phyloP scores from a whole-genome alignment of 2,113 vertebrate genomes.

The Hippocampus barbouri region DNA sequence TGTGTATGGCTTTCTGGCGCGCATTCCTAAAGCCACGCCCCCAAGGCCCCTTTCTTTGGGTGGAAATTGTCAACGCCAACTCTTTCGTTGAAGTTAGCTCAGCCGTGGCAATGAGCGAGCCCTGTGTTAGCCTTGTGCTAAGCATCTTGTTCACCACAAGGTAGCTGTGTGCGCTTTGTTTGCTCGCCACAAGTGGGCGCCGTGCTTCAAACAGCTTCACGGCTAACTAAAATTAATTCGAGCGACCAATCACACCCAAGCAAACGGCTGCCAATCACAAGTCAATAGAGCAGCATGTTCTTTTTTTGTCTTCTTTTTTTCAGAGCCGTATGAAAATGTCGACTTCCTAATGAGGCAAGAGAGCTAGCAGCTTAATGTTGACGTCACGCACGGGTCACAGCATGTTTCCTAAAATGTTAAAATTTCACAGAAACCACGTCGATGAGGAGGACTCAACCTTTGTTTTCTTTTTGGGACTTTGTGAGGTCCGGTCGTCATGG shows the following conservation, averaged over 20 bases:
- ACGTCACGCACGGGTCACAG: constrained; percentile 36
- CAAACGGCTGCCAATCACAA: constrained; percentile 8
- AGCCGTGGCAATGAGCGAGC: background rate
- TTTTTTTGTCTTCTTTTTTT: constrained; percentile 31
- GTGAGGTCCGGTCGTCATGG: constrained; percentile 48
- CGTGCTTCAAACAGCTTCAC: constrained; percentile 24
- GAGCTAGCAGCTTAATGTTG: constrained; percentile 36
- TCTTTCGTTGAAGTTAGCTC: background rate
- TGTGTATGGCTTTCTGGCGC: constrained; percentile 57
- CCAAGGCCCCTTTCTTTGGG: background rate
- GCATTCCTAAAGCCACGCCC: constrained; percentile 42
- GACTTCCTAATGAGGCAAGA: constrained; percentile 45
- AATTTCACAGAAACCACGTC: constrained; percentile 32
- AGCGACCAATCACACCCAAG: constrained; percentile 4
- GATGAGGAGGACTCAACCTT: constrained; percentile 39
- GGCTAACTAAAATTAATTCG: background rate
- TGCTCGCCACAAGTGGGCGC: constrained; percentile 20
- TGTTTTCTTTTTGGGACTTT: constrained; percentile 43
- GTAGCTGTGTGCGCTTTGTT: constrained; percentile 10
- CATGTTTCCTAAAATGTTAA: constrained; percentile 39
- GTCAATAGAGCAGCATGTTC: constrained; percentile 8
- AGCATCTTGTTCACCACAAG: constrained; percentile 3
- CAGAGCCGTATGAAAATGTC: constrained; percentile 46
- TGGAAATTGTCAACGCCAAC: background rate
- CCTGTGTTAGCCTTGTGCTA: constrained; percentile 9